These are phyloP conservation scores for Oceanodroma leucorhoa DNA, from an alignment of 2,797 vertebrate species.

Conservation along the genomic window DNA sequence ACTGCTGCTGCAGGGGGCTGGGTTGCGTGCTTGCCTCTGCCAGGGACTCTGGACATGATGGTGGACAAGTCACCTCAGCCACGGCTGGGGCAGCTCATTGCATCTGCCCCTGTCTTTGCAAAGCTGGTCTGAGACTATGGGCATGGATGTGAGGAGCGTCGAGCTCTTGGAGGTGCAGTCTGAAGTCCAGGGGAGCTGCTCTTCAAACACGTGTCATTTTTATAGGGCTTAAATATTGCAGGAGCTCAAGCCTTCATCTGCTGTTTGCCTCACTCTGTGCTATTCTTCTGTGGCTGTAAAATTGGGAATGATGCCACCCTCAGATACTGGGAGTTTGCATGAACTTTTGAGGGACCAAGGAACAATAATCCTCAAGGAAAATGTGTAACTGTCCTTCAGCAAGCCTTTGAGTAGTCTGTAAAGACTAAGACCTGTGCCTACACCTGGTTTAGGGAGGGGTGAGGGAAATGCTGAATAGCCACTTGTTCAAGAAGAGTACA, in stretches of 20 bases:
- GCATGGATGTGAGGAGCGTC: neutral
- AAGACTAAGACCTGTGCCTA: neutral
- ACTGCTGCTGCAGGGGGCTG: neutral
- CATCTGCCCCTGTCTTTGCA: neutral
- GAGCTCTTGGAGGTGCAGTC: neutral
- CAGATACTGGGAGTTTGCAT: neutral
- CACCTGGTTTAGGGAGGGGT: neutral
- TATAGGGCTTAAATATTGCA: neutral
- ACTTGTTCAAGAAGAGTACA: accelerated
- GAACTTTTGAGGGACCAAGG: neutral
- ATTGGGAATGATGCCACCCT: neutral
- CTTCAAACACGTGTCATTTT: neutral
- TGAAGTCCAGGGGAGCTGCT: neutral
- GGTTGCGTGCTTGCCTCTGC: neutral
- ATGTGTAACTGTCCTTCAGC: neutral
- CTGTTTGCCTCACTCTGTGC: neutral
- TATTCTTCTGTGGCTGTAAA: neutral
- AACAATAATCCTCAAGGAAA: neutral
- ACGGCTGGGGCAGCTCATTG: neutral
- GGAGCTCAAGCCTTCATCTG: neutral
- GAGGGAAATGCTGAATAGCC: neutral
- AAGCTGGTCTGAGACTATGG: neutral
- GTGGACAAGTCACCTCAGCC: accelerated
- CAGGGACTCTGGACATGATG: neutral
- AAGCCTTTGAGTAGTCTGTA: neutral